Percentiles rank a stretch among this genome's conserved stretches.
Evolutionary conservation across 2,888 invertebrate species (phyloP).

Genomic region (Gandaritis pyraliata): DNA sequence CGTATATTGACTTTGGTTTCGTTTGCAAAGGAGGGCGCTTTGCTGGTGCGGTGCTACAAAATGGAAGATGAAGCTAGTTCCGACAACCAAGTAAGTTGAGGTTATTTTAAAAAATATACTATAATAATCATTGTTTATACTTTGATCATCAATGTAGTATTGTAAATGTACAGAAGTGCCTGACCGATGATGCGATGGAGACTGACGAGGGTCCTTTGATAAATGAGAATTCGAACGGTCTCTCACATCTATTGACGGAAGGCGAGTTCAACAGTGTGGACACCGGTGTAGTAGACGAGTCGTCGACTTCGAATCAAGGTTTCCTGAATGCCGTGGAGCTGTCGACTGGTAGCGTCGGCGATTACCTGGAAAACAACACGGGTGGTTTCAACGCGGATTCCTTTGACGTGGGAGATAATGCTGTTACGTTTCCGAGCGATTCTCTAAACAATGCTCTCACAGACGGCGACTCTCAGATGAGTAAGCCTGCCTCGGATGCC

Average conservation of each 20-base stretch:
- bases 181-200: slow-evolving; percentile 74
- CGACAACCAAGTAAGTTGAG: slow-evolving; percentile 69
- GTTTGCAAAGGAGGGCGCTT: not conserved
- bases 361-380: slow-evolving; percentile 74
- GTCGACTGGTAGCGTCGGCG: slow-evolving; percentile 77
- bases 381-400: slow-evolving; percentile 67
- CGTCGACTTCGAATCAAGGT: slow-evolving; percentile 76
- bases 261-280: slow-evolving; percentile 79
- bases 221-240: slow-evolving; percentile 77
- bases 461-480: slow-evolving; percentile 72
- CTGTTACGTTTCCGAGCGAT: slow-evolving; percentile 74
- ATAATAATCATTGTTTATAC: not conserved
- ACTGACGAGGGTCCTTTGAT: slow-evolving; percentile 77
- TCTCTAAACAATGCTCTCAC: slow-evolving; percentile 70
- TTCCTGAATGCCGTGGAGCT: slow-evolving; percentile 78
- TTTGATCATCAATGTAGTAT: not conserved
- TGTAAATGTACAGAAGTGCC: slow-evolving; percentile 66
- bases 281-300: slow-evolving; percentile 71
- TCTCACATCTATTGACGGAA: slow-evolving; percentile 76
- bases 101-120: slow-evolving; percentile 39
- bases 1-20: not conserved
- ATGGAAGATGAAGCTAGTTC: slow-evolving; percentile 71
- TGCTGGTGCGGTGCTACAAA: slow-evolving; percentile 29
- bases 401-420: slow-evolving; percentile 79
- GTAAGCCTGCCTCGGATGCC: slow-evolving; percentile 64